Base-by-base conservation (phyloP, 2,113 vertebrate species). In the Clarias magur region DNA sequence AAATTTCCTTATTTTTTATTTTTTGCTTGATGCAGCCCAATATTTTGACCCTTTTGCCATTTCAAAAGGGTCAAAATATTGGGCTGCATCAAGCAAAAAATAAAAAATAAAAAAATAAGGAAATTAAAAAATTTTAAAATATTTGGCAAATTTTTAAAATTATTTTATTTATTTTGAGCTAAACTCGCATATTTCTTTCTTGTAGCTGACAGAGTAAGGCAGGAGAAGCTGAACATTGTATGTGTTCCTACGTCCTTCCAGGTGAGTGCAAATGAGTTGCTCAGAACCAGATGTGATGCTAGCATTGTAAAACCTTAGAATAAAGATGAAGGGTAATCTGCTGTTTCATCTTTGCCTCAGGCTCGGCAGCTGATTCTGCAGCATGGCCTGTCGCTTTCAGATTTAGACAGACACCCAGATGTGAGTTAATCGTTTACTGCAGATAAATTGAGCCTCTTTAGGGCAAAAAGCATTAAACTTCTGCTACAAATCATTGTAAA, bases 181-280 rank as follows among this genome's bases (percentile, higher is more conserved):
- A 42, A 48, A 48, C 7, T 48, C 0, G 7, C 7, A 0, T 48
- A 7, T 48, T 86, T 86, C 92, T 57, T 83, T 87, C 85, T 86
- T 92, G 12, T 94, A 99, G 98, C 97, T 15, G 97, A 99, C 90
- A 89, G 97, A 90, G 97, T 99, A 34, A 96, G 95, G n/a, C 92
- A 97, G 83, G 98, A 99, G 93, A 97, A 98, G 60, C 94, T 99
- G 91, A 95, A 96, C 60, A 93, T 99, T 1, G 93, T 97, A 88
- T 99, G 98, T 72, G 95, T 99, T 48, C 98, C 98, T 19, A 99
- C 98, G 0, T 99, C 98, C 65, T 99, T 99, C 91, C 98, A 99
- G 97, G 98, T 98, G 0, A 48, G 91, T 93, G 25, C 80, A 42
- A 25, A 59, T 2, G 12, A 38, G 25, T n/a, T 38, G 10, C 11